Conservation (phyloP, 1,140 invertebrate genomes). For the Neodiprion lecontei region DNA sequence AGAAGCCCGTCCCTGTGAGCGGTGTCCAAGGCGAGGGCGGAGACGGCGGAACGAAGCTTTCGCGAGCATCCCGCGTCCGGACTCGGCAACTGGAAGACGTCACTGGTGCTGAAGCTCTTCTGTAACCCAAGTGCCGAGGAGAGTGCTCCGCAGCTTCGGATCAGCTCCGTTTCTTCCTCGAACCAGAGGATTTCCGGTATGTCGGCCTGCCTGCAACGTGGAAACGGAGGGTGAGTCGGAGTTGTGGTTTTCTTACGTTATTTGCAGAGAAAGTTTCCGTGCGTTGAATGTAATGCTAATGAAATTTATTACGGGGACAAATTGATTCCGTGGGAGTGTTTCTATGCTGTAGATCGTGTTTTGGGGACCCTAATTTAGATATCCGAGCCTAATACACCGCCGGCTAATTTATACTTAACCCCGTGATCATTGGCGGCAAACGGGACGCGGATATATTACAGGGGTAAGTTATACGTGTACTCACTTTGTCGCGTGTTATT, state of each 20-base stretch:
- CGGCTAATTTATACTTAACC: too few relatives aligned
- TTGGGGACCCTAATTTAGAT: too few relatives aligned
- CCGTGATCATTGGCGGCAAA: too few relatives aligned
- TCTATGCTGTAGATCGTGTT: too few relatives aligned
- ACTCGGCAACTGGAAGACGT: constrained; percentile 69
- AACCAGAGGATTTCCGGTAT: constrained; percentile 74
- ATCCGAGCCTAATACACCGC: too few relatives aligned
- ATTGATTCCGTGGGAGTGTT: too few relatives aligned
- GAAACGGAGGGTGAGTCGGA: neutral
- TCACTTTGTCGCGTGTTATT: neutral
- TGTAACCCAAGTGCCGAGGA: constrained; percentile 81
- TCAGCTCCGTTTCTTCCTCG: constrained; percentile 79
- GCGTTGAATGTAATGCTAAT: too few relatives aligned
- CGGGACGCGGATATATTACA: too few relatives aligned
- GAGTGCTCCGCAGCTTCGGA: constrained; percentile 77
- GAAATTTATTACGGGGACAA: too few relatives aligned
- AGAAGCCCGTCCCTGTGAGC: constrained; percentile 67
- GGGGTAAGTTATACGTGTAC: too few relatives aligned
- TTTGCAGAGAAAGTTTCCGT: too few relatives aligned
- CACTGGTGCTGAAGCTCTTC: constrained; percentile 82
- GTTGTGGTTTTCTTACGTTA: too few relatives aligned
- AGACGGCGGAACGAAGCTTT: constrained; percentile 65
- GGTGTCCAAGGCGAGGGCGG: constrained; percentile 72
- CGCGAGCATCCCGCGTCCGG: constrained; percentile 49
- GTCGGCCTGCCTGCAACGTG: constrained; percentile 60